Evolutionary conservation across 2,888 invertebrate genomes (phyloP).

Genomic region (Machimus atricapillus): DNA sequence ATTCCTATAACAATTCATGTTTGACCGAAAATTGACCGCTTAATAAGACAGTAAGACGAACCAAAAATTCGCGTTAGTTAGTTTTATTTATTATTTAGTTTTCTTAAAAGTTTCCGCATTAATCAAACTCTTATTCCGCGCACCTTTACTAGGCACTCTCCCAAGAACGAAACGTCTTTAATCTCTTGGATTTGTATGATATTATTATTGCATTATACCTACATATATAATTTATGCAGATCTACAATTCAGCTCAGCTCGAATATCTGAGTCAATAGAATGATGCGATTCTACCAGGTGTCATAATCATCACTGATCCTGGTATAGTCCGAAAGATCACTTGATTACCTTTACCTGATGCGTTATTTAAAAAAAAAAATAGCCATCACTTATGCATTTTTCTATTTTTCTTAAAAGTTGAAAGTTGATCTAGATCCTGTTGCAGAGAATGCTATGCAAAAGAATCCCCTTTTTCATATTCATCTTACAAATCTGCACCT

Average conservation of each 20-base stretch:
- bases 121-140: background rate
- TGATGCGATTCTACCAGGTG: background rate
- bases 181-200: background rate
- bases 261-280: background rate
- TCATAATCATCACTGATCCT: conserved; percentile 6
- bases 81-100: too few relatives aligned
- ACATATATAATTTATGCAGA: background rate
- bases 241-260: background rate
- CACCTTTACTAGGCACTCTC: background rate
- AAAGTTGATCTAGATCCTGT: conserved; percentile 17
- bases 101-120: background rate
- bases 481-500: background rate
- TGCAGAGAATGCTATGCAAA: background rate
- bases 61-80: too few relatives aligned
- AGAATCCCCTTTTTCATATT: background rate
- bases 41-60: too few relatives aligned
- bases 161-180: background rate
- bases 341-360: conserved; percentile 2
- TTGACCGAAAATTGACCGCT: too few relatives aligned
- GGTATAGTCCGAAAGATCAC: conserved; percentile 24
- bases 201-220: background rate
- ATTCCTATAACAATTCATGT: too few relatives aligned
- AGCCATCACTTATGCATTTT: background rate
- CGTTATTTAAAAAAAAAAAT: background rate
- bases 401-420: background rate